Base-by-base conservation (phyloP, 2,113 vertebrate genomes). In the Entomyzon cyanotis region DNA sequence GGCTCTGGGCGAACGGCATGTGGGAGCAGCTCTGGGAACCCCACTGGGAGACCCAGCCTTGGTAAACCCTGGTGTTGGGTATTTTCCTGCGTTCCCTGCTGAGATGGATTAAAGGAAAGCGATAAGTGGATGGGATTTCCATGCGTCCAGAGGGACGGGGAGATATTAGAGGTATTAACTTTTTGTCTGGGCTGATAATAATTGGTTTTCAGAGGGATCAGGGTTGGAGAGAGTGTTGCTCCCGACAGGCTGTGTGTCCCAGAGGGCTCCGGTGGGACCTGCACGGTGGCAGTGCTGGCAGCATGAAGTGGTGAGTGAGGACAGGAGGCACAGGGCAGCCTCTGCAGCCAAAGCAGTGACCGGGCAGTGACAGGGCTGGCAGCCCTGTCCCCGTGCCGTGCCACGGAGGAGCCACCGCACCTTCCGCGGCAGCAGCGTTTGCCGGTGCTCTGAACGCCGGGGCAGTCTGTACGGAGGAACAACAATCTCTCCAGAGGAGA, bases 111-210 rank as follows among this genome's bases (percentile, higher is more conserved):
- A 96, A 75, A 89, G 85, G 87, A 20, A 80, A 91, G 96, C 2
- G 83, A 92, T 90, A 87, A 97, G 85, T 52, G 27, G 41, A 37
- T 27, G 91, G 94, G 97, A 93, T 97, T 97, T 89, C 95, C 81
- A 9, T 0, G 70, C 6, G 5, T 92, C 96, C 68, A 3, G 90
- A 74, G 96, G 94, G 94, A 97, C 58, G 0, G 90, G 76, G 52
- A 80, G 92, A 86, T 94, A 95, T 62, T 90, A 90, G 83, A 59
- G 87, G 94, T n/a, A 95, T 97, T 97, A 97, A 93, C 93, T 91
- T 85, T 84, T 83, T 8, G 39, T 84, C 94, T 65, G 65, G 77
- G 84, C 80, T 89, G 92, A 55, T 92, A 69, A 67, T 81, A 46
- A 55, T 74, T 83, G 14, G 8, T 87, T 80, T 89, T 83, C 93